Evolutionary conservation across 2,113 vertebrate genomes (phyloP).

Genomic region (Anoplopoma fimbria): DNA sequence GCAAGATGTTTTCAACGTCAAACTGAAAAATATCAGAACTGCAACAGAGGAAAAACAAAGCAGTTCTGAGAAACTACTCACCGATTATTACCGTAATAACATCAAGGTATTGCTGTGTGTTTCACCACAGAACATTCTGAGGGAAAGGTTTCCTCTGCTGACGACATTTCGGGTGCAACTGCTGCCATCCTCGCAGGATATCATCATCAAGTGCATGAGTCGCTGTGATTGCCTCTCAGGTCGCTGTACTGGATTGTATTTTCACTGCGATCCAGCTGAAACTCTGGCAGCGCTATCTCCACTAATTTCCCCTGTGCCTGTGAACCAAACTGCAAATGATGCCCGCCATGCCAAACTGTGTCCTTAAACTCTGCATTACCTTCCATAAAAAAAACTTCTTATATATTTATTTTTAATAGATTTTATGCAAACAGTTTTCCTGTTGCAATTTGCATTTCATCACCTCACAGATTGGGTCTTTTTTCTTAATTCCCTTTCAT

Average conservation of each 20-base stretch:
- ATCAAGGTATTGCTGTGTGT: slow-evolving; percentile 10
- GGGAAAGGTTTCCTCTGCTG: slow-evolving; percentile 1
- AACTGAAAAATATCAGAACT: neutral
- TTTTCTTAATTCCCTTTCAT: slow-evolving; percentile 47
- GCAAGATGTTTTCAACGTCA: too few relatives aligned
- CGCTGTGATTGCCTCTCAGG: slow-evolving; percentile 51
- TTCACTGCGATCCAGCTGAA: slow-evolving; percentile 47
- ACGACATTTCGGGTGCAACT: slow-evolving; percentile 25
- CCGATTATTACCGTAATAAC: slow-evolving; percentile 12
- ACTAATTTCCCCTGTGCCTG: slow-evolving; percentile 69
- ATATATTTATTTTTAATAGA: slow-evolving; percentile 49
- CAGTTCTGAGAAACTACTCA: neutral
- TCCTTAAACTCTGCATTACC: slow-evolving; percentile 60
- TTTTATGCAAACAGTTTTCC: slow-evolving; percentile 30
- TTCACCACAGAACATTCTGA: slow-evolving; percentile 2
- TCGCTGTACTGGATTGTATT: slow-evolving; percentile 50
- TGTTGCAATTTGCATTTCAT: slow-evolving; percentile 49
- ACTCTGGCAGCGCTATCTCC: slow-evolving; percentile 45
- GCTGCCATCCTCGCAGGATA: slow-evolving; percentile 36
- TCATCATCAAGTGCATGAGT: slow-evolving; percentile 57
- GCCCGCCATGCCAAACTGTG: slow-evolving; percentile 40
- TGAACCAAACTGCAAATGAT: slow-evolving; percentile 37
- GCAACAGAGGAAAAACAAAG: neutral
- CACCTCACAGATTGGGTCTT: slow-evolving; percentile 36
- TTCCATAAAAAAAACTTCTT: slow-evolving; percentile 37